Evolutionary conservation across 1,140 invertebrate genomes (phyloP).

Genomic region (Neotoxoptera formosana): DNA sequence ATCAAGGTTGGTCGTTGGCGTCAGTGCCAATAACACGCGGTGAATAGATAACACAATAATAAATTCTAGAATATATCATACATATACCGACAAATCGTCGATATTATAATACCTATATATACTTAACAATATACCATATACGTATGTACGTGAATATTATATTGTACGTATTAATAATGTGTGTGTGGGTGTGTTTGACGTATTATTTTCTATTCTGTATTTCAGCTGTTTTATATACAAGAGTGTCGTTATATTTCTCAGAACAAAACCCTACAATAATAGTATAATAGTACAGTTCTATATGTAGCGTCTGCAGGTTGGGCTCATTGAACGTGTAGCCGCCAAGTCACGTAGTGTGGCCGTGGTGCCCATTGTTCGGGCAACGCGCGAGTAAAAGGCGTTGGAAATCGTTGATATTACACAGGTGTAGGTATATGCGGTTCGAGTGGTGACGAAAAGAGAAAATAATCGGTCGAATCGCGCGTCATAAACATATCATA

Average conservation of each 20-base stretch:
- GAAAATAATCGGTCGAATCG: slow-evolving; percentile 28
- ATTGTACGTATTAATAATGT: not conserved
- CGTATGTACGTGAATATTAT: not conserved
- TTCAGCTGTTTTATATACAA: not conserved
- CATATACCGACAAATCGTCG: not conserved
- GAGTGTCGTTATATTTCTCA: not conserved
- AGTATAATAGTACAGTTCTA: not conserved
- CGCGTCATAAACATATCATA: not conserved
- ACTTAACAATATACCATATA: not conserved
- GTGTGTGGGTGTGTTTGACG: not conserved
- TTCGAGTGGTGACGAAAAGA: slow-evolving; percentile 38
- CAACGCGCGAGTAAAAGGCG: slow-evolving; percentile 27
- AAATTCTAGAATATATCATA: slow-evolving; percentile 5
- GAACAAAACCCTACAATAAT: slow-evolving; percentile 12
- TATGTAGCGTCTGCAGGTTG: not conserved
- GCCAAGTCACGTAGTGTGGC: slow-evolving; percentile 49
- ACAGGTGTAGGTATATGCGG: not conserved
- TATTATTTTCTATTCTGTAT: not conserved
- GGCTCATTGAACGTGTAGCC: slow-evolving; percentile 6
- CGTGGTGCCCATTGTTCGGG: slow-evolving; percentile 6
- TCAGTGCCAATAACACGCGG: not conserved
- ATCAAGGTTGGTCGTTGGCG: slow-evolving; percentile 12
- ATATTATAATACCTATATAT: not conserved
- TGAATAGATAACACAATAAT: not conserved
- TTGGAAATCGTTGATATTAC: slow-evolving; percentile 36